A percentile compares a stretch with the other conserved stretches of the same genome.
phyloP scores from a whole-genome alignment of 1,140 invertebrate species.

The Drosophila subobscura region DNA sequence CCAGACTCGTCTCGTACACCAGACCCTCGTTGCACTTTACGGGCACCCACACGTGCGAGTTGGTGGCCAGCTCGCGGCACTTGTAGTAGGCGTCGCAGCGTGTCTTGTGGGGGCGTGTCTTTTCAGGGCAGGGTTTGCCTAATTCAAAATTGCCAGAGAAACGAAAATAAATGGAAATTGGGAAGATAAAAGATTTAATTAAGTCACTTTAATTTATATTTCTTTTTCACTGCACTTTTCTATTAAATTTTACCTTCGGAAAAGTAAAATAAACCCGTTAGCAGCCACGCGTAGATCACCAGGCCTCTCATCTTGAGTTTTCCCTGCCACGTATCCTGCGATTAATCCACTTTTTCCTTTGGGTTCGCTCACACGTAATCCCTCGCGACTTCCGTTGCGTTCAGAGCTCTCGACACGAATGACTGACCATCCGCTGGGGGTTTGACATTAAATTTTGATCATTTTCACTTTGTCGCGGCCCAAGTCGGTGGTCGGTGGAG shows the following conservation, averaged over 20 bases:
- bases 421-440: constrained; percentile 57
- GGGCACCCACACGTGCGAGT: constrained; percentile 84
- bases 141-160: constrained; percentile 6
- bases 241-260: constrained; percentile 66
- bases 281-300: constrained; percentile 51
- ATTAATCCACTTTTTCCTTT: constrained; percentile 30
- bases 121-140: constrained; percentile 84
- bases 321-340: constrained; percentile 15
- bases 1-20: constrained; percentile 84
- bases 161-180: constrained; percentile 3
- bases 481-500: neutral
- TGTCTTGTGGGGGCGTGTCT: constrained; percentile 84
- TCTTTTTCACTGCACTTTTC: neutral
- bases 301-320: constrained; percentile 45
- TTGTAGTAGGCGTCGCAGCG: constrained; percentile 85
- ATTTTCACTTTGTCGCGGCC: constrained; percentile 63
- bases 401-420: constrained; percentile 68
- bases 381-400: constrained; percentile 44
- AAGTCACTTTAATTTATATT: constrained; percentile 4
- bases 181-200: constrained; percentile 4
- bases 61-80: constrained; percentile 84
- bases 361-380: constrained; percentile 4
- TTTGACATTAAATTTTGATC: constrained; percentile 65
- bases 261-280: constrained; percentile 70
- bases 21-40: constrained; percentile 84